phyloP scores from a whole-genome alignment of 2,113 vertebrate species.

The Parus major region DNA sequence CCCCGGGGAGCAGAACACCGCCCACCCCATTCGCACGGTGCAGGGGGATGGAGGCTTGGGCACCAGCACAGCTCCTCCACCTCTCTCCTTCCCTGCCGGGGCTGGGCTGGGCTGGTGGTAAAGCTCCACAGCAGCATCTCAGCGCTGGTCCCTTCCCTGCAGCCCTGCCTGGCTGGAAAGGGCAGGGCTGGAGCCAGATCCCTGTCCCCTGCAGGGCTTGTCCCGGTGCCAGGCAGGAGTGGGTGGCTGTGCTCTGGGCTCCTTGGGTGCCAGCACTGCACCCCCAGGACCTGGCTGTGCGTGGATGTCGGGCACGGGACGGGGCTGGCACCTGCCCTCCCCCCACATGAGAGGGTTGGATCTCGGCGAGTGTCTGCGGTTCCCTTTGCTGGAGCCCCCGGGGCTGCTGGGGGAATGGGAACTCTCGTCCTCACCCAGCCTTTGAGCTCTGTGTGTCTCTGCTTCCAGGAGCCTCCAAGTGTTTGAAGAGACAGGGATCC shows the following conservation, averaged over 20 bases:
- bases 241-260: conserved; percentile 22
- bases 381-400: neutral
- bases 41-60: neutral
- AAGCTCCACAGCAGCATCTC: neutral
- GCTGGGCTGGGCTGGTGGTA: neutral
- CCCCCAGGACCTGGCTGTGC: conserved; percentile 6
- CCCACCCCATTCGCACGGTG: conserved; percentile 63
- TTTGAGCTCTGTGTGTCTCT: conserved; percentile 13
- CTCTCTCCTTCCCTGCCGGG: neutral
- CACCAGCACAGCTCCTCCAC: neutral
- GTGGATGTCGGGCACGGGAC: neutral
- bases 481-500: conserved; percentile 85
- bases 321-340: neutral
- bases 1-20: conserved; percentile 6
- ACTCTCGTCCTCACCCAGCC: neutral
- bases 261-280: neutral
- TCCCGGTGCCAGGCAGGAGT: neutral
- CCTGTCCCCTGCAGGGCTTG: neutral
- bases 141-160: neutral
- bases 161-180: neutral
- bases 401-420: neutral
- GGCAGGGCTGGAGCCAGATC: conserved; percentile 32
- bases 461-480: conserved; percentile 91
- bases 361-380: neutral
- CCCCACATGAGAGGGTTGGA: neutral